phyloP scores from a whole-genome alignment of 2,113 vertebrate genomes.

The Python bivittatus region DNA sequence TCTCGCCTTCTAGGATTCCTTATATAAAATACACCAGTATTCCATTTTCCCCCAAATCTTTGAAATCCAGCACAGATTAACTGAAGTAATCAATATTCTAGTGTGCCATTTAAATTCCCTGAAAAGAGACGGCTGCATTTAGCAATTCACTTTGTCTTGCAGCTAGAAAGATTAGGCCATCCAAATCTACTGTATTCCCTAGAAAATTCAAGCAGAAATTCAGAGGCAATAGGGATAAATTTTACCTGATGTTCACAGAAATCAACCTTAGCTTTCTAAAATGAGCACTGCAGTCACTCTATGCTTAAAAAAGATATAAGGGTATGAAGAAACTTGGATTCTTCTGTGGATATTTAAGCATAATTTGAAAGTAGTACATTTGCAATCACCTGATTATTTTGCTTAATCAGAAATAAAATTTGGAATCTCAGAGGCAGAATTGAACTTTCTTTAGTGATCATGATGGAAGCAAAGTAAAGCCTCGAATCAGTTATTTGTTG shows the following conservation, averaged over 20 bases:
- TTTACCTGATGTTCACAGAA: neutral
- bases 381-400: neutral
- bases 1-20: neutral
- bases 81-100: conserved; percentile 13
- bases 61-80: conserved; percentile 41
- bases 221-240: neutral
- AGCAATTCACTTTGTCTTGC: neutral
- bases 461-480: neutral
- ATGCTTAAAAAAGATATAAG: rapidly evolving
- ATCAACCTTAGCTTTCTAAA: neutral
- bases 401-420: neutral
- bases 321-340: conserved; percentile 23
- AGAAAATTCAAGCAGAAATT: conserved; percentile 2
- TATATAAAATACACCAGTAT: conserved; percentile 9
- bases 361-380: neutral
- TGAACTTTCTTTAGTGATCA: neutral
- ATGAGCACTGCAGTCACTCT: neutral
- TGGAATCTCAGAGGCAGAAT: neutral
- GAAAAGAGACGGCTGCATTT: conserved; percentile 22
- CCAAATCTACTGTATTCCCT: neutral
- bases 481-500: neutral
- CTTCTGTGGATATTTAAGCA: neutral
- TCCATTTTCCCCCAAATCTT: neutral
- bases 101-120: conserved; percentile 12
- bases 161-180: neutral